A percentile compares a stretch with the other conserved stretches of the same genome.
Conservation (phyloP, 2,113 vertebrate genomes). For the Aptenodytes forsteri region DNA sequence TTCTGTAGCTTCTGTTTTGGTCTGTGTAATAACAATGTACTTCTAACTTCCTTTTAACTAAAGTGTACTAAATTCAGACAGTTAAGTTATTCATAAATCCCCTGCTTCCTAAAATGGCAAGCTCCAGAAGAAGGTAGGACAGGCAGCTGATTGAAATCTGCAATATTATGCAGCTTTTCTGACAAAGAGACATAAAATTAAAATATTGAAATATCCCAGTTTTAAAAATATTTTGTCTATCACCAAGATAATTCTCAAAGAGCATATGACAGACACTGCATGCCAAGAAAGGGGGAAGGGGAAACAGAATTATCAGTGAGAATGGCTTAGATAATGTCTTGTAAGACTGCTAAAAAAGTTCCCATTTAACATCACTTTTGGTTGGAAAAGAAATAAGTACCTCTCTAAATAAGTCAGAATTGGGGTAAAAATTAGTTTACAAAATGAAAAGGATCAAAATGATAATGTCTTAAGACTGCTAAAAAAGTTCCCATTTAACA, state of each 20-base stretch:
- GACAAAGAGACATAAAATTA: conserved; percentile 42
- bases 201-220: conserved; percentile 54
- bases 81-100: conserved; percentile 47
- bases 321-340: conserved; percentile 17
- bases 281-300: conserved; percentile 35
- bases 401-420: not conserved
- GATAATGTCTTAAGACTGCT: conserved; percentile 14
- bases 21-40: conserved; percentile 3
- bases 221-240: conserved; percentile 57
- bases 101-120: conserved; percentile 54
- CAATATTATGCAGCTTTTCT: conserved; percentile 51
- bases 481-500: not conserved
- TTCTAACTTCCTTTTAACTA: conserved; percentile 29
- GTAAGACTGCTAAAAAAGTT: not conserved
- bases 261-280: conserved; percentile 40
- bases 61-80: conserved; percentile 7
- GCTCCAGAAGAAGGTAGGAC: conserved; percentile 49
- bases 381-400: not conserved
- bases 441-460: not conserved
- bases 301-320: conserved; percentile 9
- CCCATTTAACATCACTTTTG: not conserved
- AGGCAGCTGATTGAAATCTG: conserved; percentile 57
- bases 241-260: conserved; percentile 41
- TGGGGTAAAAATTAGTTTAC: not conserved
- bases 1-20: conserved; percentile 20